A percentile compares a stretch with the other conserved stretches of the same genome.
Conservation (phyloP, 2,113 vertebrate genomes). For the Helogale parvula region DNA sequence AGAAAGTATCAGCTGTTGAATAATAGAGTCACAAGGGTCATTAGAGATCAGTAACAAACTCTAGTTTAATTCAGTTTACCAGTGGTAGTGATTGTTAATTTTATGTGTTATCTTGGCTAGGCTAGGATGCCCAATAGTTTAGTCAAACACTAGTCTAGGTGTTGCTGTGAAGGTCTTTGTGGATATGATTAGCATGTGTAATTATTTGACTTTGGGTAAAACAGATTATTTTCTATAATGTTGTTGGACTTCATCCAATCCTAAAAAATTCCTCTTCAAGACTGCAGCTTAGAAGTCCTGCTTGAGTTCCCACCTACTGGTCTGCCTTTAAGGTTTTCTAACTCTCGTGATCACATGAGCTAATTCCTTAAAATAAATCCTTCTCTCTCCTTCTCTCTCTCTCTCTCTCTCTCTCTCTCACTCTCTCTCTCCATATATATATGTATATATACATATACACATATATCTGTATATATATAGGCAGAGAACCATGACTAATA, state of each 20-base stretch:
- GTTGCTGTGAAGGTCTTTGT: not conserved
- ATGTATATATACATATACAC: no score
- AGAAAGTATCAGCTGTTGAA: not conserved
- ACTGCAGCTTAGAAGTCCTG: not conserved
- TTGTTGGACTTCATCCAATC: not conserved
- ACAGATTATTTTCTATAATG: not conserved
- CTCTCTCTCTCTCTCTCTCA: not conserved
- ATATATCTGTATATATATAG: not conserved
- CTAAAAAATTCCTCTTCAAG: not conserved
- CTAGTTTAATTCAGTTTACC: not conserved
- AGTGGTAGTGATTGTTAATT: not conserved
- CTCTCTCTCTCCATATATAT: not conserved
- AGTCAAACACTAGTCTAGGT: not conserved
- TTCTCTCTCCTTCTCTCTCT: not conserved
- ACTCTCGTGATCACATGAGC: not conserved
- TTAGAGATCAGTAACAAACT: not conserved
- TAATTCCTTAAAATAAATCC: slow-evolving; percentile 7
- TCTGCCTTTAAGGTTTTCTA: not conserved
- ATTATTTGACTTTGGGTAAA: not conserved
- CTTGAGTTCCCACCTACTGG: not conserved
- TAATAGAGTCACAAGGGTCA: not conserved
- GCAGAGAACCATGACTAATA: not conserved
- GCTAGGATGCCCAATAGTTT: not conserved
- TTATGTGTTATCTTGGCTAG: not conserved
- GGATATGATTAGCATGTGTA: not conserved